phyloP scores from a whole-genome alignment of 2,888 invertebrate species.

The Platerodrilus igneus region DNA sequence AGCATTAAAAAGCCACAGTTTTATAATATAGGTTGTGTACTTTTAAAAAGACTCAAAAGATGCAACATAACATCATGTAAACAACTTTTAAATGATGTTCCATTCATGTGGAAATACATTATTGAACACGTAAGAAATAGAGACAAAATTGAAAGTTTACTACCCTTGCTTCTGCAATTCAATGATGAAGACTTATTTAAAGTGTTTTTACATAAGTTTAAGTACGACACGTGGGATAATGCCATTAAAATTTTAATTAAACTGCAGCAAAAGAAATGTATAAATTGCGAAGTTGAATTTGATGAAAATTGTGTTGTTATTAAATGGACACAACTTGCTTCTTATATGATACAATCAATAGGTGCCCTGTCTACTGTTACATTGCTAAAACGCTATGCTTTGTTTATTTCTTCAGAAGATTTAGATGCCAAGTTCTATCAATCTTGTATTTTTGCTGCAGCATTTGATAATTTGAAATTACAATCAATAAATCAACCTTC shows the following conservation, averaged over 20 bases:
- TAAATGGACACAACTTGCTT: conserved; percentile 59
- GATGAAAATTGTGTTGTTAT: conserved; percentile 46
- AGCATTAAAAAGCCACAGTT: conserved; percentile 50
- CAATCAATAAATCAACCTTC: too few relatives aligned
- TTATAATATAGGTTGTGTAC: conserved; percentile 54
- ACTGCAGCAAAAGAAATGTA: conserved; percentile 55
- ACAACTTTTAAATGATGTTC: conserved; percentile 47
- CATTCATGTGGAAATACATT: conserved; percentile 60
- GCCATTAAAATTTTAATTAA: conserved; percentile 54
- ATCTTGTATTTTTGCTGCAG: conserved; percentile 51
- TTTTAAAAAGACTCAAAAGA: conserved; percentile 51
- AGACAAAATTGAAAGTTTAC: conserved; percentile 51
- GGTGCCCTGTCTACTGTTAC: conserved; percentile 56
- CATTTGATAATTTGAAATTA: conserved; percentile 47
- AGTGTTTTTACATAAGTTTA: conserved; percentile 53
- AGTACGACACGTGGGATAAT: conserved; percentile 57
- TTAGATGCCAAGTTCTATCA: conserved; percentile 60
- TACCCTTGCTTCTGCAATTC: conserved; percentile 59
- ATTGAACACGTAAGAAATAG: conserved; percentile 49
- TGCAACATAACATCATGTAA: conserved; percentile 29
- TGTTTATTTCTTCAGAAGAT: conserved; percentile 54
- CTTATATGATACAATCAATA: conserved; percentile 57
- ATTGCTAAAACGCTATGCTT: conserved; percentile 54
- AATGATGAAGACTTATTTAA: conserved; percentile 55
- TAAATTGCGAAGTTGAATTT: conserved; percentile 55